Conservation (phyloP, 1,140 invertebrate genomes). For the Dendroctonus ponderosae region DNA sequence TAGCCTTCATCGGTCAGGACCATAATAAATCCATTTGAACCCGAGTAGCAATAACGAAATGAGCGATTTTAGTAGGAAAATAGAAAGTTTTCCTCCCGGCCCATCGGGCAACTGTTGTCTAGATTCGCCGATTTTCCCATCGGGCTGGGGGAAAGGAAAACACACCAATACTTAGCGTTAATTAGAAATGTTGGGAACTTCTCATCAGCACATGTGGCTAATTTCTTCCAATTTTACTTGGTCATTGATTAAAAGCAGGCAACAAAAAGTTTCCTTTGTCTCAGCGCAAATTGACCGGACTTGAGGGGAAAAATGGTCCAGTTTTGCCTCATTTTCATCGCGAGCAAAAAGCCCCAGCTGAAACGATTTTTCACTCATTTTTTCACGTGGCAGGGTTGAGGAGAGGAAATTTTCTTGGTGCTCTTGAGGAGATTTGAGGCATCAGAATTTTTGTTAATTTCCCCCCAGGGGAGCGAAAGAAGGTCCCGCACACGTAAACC, state of each 20-base stretch:
- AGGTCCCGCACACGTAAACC: neutral
- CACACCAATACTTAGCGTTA: neutral
- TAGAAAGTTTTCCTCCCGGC: no score
- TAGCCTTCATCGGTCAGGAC: no score
- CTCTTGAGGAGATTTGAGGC: neutral
- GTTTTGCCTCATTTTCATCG: no score
- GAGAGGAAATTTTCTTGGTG: neutral
- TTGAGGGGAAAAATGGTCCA: neutral
- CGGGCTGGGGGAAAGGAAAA: neutral
- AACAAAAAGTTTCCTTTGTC: conserved; percentile 24
- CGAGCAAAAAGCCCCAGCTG: neutral
- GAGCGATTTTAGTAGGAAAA: no score
- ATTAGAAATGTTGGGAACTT: neutral
- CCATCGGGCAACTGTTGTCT: no score
- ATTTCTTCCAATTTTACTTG: conserved; percentile 20
- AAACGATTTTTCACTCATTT: neutral
- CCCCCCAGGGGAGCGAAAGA: neutral
- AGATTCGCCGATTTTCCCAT: no score
- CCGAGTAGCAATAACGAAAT: no score
- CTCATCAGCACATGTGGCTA: conserved; percentile 26
- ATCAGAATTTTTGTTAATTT: neutral
- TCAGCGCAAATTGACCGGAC: conserved; percentile 15
- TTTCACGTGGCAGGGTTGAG: no score
- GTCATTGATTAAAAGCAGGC: conserved; percentile 20
- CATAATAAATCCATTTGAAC: no score